Evolutionary conservation across 1,140 invertebrate species (phyloP), one percentile per base, ranked within the genome.

Genomic region (Anagrus nilaparvatae): DNA sequence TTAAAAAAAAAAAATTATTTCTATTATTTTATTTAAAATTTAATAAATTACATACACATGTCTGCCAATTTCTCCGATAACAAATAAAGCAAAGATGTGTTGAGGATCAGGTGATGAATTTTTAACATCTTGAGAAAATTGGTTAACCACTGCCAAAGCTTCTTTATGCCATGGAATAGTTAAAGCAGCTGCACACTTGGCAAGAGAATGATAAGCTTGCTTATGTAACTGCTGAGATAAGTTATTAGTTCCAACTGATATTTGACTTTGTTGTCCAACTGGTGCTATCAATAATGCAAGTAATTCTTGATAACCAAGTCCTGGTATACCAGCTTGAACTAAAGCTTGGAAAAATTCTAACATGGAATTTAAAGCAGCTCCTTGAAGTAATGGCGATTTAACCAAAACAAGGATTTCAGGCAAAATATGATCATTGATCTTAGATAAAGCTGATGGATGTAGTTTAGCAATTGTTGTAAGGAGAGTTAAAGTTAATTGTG

Each of bases 21-120:
- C 19, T 10, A 13, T 12, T 17, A 25, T 37, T 28, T 35, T 31
- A n/a, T 37, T 29, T 8, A 40, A 31, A 12, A 40, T 14, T 13
- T 27, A 24, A 40, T 35, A 31, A 23, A 42, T 33, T 34, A 62
- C 80, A 78, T 72, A 91, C 85, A 93, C 80, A 54, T 93, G 83
- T 52, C 89, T 73, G 5, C 95, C 95, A 51, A 98, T 95, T 75
- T 98, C 95, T 9, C 94, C 96, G 52, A 99, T 83, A 9, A 93
- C 87, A 5, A 97, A 69, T 16, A 98, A 67, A 33, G 89, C 83
- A 70, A 98, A 97, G 49, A 97, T 83, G 47, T 87, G 82, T 47
- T 93, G 81, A 2, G 84, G 79, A 59, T 96, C 91, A 48, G 71
- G 73, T 53, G 73, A 60, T 40, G 76, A 76, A 46, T 73, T 76